Base-by-base conservation (phyloP, 2,888 invertebrate genomes). In the Pyrrhia umbra region DNA sequence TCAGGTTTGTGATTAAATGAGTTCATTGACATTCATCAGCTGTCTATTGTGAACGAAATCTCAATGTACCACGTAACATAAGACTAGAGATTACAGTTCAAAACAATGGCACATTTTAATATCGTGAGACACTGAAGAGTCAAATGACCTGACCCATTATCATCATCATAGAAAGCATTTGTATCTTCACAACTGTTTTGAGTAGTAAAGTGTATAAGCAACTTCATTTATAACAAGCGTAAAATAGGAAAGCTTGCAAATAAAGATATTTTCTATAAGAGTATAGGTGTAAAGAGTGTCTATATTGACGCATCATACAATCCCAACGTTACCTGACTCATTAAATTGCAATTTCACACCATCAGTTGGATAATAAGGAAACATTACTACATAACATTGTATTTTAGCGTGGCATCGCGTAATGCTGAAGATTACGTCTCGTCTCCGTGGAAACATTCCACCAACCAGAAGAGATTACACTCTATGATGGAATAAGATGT, bases 331-430 rank as follows among this genome's bases (percentile, higher is more conserved):
- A 71, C 62, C 62, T 23, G 73, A 49, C 61, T 71, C 74, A 79
- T 84, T 76, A 76, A 66, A 77, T 77, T 64, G 77, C 75, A 83
- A 86, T 87, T 84, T 86, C 80, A 82, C 84, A 82, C 82, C 75
- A 81, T 75, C 79, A 75, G 66, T 60, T 60, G 71, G 75, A 80
- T 83, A 85, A 84, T 85, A 82, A 83, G 86, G 83, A 85, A 86
- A 73, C 64, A 74, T 83, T 81, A 77, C 77, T 73, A 72, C 77
- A 79, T 79, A 77, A 77, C 71, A 77, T 75, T 79, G 83, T 82
- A 72, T 80, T 84, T 78, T 77, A 80, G 77, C 82, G 82, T 81
- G 79, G 77, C 79, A 83, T 87, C 85, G 70, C 77, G 76, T 84
- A 81, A 84, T 83, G 74, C 75, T 81, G 77, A 75, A 76, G 83